Evolutionary conservation across 2,797 vertebrate genomes (phyloP).

Genomic region (Pogonophryne albipinna): DNA sequence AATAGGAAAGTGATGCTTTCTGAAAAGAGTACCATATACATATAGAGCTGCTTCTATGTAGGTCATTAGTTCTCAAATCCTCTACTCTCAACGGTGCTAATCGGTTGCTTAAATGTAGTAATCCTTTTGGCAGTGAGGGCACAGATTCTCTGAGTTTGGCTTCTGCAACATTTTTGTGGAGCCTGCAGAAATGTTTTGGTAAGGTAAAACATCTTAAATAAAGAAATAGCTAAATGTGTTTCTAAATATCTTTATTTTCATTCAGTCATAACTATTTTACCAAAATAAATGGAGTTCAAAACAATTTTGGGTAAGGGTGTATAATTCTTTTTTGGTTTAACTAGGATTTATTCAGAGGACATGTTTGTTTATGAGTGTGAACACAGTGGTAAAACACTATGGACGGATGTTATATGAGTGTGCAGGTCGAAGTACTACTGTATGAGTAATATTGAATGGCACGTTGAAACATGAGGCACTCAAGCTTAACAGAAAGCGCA

Average conservation of each 20-base stretch:
- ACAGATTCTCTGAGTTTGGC: conserved; percentile 62
- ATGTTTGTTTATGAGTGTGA: not conserved
- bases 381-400: not conserved
- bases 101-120: conserved; percentile 74
- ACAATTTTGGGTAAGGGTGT: not conserved
- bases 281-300: not conserved
- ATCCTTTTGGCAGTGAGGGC: conserved; percentile 67
- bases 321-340: not conserved
- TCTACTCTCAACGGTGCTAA: conserved; percentile 58
- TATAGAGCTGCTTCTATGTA: conserved; percentile 46
- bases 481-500: not conserved
- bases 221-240: conserved; percentile 30
- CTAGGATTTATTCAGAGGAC: not conserved
- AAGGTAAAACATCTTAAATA: conserved; percentile 17
- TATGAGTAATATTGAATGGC: not conserved
- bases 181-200: conserved; percentile 51
- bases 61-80: conserved; percentile 71
- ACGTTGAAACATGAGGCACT: not conserved
- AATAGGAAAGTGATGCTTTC: conserved; percentile 30
- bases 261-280: not conserved
- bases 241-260: not conserved
- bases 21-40: conserved; percentile 19
- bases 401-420: not conserved
- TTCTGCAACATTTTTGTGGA: conserved; percentile 51
- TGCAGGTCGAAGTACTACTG: not conserved